Conservation (phyloP, 2,888 invertebrate species). For the Synanthedon tipuliformis region DNA sequence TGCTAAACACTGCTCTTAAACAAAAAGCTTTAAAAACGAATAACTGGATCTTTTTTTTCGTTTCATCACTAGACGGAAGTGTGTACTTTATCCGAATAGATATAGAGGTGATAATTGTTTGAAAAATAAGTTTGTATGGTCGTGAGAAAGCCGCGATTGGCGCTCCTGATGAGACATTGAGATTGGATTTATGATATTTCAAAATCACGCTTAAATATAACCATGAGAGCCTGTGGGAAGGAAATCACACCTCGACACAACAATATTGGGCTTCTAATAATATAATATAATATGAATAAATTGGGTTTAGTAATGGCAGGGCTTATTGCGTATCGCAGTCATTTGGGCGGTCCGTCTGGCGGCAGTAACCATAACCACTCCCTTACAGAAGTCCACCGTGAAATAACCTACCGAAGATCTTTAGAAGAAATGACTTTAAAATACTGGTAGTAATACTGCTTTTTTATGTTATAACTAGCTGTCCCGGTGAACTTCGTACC, state of each 20-base stretch:
- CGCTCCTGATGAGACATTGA: constrained; percentile 39
- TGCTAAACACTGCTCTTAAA: constrained; percentile 54
- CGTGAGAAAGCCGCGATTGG: constrained; percentile 57
- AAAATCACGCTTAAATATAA: constrained; percentile 53
- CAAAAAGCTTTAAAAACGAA: constrained; percentile 41
- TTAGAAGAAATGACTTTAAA: no score
- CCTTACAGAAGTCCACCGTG: no score
- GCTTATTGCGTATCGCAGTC: no score
- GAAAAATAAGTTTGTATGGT: constrained; percentile 15
- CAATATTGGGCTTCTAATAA: constrained; percentile 12
- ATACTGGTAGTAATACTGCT: no score
- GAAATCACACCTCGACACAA: constrained; percentile 43
- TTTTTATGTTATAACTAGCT: no score
- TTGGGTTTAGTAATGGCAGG: not conserved
- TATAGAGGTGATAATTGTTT: constrained; percentile 12
- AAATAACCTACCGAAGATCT: no score
- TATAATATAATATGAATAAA: no score
- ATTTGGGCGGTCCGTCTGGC: no score
- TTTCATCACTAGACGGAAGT: constrained; percentile 16
- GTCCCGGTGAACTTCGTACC: no score
- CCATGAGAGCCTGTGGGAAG: constrained; percentile 53
- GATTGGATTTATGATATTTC: constrained; percentile 62
- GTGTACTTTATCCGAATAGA: constrained; percentile 14
- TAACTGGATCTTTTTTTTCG: constrained; percentile 22
- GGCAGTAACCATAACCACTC: no score